Percentiles rank a stretch among this genome's conserved stretches.
Evolutionary conservation across 2,888 invertebrate genomes (phyloP).

Genomic region (Dynastes grantii): DNA sequence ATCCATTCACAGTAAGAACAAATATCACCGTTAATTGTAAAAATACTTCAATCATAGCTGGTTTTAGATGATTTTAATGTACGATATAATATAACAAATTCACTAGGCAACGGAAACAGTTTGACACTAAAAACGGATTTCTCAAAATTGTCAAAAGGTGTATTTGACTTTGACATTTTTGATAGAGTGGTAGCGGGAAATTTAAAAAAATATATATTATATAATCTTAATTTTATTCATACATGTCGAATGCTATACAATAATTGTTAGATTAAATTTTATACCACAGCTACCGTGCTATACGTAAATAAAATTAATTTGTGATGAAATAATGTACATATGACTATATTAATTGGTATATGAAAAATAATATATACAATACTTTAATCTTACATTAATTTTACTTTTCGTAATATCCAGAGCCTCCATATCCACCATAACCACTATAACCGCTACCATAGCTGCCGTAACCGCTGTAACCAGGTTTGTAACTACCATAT

Average conservation of each 20-base stretch:
- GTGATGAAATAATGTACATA: too few relatives aligned
- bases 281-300: too few relatives aligned
- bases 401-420: too few relatives aligned
- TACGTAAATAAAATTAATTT: too few relatives aligned
- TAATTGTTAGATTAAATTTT: background rate
- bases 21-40: background rate
- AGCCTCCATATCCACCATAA: slow-evolving; percentile 18
- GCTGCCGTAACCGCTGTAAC: background rate
- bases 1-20: background rate
- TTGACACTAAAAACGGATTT: too few relatives aligned
- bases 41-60: background rate
- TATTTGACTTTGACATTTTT: too few relatives aligned
- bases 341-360: too few relatives aligned
- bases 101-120: too few relatives aligned
- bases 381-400: background rate
- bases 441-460: slow-evolving; percentile 10
- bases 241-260: background rate
- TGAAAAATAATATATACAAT: background rate
- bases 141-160: too few relatives aligned
- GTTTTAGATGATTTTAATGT: background rate
- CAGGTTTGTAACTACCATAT: background rate
- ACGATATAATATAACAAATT: too few relatives aligned
- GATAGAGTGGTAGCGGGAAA: too few relatives aligned
- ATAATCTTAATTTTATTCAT: background rate
- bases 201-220: too few relatives aligned